A percentile compares a stretch with the other conserved stretches of the same genome.
Conservation (phyloP, 2,888 invertebrate genomes). For the Eucriotettix oculatus region DNA sequence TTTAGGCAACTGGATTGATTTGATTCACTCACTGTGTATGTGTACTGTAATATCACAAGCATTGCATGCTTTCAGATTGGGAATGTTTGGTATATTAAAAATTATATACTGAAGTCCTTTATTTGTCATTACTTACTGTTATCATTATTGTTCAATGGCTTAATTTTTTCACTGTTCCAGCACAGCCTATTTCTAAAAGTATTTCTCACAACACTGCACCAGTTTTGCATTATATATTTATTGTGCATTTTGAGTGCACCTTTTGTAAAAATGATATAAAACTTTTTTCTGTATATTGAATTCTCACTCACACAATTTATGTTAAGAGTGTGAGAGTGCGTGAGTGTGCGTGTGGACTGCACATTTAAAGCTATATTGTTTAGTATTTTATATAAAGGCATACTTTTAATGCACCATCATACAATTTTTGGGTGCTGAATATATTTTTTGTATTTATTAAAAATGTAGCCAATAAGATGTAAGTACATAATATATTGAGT, state of each 20-base stretch:
- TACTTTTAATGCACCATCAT: not conserved
- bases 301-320: slow-evolving; percentile 11
- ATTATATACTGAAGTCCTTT: slow-evolving; percentile 3
- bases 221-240: slow-evolving; percentile 11
- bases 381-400: too few species aligned
- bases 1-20: slow-evolving; percentile 7
- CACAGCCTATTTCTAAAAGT: slow-evolving; percentile 11
- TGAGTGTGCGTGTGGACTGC: slow-evolving; percentile 12
- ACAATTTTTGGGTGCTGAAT: slow-evolving; percentile 4
- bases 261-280: not conserved
- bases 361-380: not conserved
- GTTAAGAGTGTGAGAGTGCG: slow-evolving; percentile 13
- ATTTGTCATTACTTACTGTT: slow-evolving; percentile 4
- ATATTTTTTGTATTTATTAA: not conserved
- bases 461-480: not conserved
- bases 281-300: slow-evolving; percentile 1
- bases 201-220: slow-evolving; percentile 14
- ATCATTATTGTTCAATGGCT: slow-evolving; percentile 13
- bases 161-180: slow-evolving; percentile 14
- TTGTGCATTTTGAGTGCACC: slow-evolving; percentile 15
- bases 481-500: not conserved
- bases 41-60: slow-evolving; percentile 9
- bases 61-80: slow-evolving; percentile 12
- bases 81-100: slow-evolving; percentile 12
- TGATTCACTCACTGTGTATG: slow-evolving; percentile 7